Evolutionary conservation across 1,140 invertebrate species (phyloP).

Genomic region (Cecropterus lyciades): DNA sequence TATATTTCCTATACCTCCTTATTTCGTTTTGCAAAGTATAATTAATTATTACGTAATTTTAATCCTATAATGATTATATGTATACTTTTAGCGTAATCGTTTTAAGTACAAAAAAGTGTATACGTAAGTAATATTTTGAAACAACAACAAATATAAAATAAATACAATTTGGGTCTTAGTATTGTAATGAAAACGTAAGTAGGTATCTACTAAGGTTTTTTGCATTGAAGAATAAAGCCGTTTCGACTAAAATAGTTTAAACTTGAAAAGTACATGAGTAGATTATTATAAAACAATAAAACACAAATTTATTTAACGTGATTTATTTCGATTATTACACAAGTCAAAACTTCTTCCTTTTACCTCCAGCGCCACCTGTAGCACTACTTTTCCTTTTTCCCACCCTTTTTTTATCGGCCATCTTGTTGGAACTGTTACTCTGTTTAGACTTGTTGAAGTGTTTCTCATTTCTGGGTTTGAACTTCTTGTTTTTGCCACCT

Average conservation of each 20-base stretch:
- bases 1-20: neutral
- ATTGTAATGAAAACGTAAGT: too few species aligned
- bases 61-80: too few species aligned
- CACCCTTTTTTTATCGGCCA: conserved; percentile 51
- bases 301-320: neutral
- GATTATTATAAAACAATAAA: neutral
- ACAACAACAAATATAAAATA: neutral
- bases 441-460: conserved; percentile 44
- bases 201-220: too few species aligned
- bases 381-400: conserved; percentile 63
- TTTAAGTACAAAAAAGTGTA: too few species aligned
- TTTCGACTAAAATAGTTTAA: too few species aligned
- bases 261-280: too few species aligned
- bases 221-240: neutral
- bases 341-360: conserved; percentile 54
- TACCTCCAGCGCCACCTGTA: conserved; percentile 48
- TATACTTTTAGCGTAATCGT: too few species aligned
- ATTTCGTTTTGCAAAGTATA: too few species aligned
- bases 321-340: conserved; percentile 37
- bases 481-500: conserved; percentile 55
- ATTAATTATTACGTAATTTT: too few species aligned
- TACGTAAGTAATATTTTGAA: too few species aligned
- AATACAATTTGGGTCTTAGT: too few species aligned
- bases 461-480: conserved; percentile 40
- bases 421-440: conserved; percentile 46